Conservation (phyloP, 2,113 vertebrate genomes). For the Heteronetta atricapilla region DNA sequence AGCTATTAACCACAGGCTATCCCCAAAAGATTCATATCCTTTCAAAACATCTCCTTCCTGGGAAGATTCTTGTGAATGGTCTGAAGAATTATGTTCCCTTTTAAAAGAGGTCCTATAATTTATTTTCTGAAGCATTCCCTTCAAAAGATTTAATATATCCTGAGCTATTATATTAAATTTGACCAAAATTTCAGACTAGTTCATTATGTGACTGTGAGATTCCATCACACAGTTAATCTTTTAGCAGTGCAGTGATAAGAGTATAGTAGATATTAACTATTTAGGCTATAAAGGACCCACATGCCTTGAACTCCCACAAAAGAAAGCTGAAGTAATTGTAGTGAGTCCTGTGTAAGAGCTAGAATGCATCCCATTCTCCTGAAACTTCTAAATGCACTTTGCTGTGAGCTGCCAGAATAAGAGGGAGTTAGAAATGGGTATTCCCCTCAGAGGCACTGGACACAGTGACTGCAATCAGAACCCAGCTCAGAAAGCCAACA, state of each 20-base stretch:
- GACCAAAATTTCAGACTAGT: neutral
- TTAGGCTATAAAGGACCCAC: neutral
- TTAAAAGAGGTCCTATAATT: neutral
- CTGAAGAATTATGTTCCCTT: neutral
- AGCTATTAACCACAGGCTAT: neutral
- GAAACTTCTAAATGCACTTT: neutral
- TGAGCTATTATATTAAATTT: neutral
- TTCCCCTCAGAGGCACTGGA: neutral
- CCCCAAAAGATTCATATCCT: neutral
- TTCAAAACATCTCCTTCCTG: neutral
- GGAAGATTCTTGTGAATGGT: neutral
- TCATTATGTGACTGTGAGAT: neutral
- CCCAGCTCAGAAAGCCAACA: neutral
- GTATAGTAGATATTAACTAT: neutral
- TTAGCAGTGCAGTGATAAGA: neutral
- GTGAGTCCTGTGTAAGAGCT: neutral
- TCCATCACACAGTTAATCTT: neutral
- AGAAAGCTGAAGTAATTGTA: neutral
- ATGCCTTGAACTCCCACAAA: neutral
- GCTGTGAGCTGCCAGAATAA: neutral
- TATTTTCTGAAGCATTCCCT: neutral
- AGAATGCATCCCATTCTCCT: neutral
- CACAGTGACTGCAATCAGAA: neutral
- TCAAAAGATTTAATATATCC: neutral
- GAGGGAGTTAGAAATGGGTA: neutral